These are phyloP conservation scores for Formica selysi DNA, from an alignment of 1,140 invertebrate species.

Conservation along the genomic window DNA sequence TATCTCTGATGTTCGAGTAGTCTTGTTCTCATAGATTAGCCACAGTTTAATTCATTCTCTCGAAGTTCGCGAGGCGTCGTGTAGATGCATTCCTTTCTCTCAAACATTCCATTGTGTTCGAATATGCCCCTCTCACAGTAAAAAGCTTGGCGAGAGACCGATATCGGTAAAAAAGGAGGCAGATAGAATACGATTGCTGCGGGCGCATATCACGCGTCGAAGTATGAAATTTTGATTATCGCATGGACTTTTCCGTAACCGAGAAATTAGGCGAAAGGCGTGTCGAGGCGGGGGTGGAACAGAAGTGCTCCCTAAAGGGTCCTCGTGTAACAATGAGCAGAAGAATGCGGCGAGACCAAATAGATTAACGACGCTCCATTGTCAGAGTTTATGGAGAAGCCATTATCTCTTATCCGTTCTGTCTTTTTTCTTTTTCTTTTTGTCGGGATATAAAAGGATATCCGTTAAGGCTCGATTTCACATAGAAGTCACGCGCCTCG, in stretches of 20 bases:
- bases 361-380: constrained; percentile 78
- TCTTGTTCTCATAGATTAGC: constrained; percentile 1
- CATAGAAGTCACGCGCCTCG: background rate
- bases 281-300: constrained; percentile 62
- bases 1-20: background rate
- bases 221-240: constrained; percentile 83
- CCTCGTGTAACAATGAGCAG: constrained; percentile 59
- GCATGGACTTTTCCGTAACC: constrained; percentile 74
- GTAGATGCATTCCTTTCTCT: constrained; percentile 34
- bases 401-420: constrained; percentile 64
- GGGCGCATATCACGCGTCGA: constrained; percentile 42
- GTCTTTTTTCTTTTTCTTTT: constrained; percentile 66
- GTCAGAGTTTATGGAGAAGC: constrained; percentile 80
- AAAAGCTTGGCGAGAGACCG: constrained; percentile 54
- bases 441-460: background rate
- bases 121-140: constrained; percentile 28
- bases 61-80: constrained; percentile 20
- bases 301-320: background rate
- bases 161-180: constrained; percentile 34
- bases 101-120: constrained; percentile 47
- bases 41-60: constrained; percentile 44
- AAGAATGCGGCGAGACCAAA: constrained; percentile 74
- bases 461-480: background rate
- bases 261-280: constrained; percentile 78
- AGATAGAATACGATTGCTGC: constrained; percentile 50